phyloP scores from a whole-genome alignment of 2,797 vertebrate genomes.

The Aldrovandia affinis region DNA sequence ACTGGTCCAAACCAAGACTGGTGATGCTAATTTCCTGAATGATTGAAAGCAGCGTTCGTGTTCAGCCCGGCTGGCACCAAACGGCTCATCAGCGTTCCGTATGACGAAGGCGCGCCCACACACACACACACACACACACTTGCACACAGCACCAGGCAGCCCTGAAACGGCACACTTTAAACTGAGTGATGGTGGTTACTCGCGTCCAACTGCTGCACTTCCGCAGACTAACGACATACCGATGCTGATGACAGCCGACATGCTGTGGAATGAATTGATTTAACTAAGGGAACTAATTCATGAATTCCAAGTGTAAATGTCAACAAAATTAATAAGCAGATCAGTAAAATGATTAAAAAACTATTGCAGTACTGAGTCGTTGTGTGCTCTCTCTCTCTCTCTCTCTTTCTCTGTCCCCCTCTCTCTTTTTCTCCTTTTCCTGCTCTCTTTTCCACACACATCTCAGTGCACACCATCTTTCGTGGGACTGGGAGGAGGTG shows the following conservation, averaged over 20 bases:
- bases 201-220: slow-evolving; percentile 1
- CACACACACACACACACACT: neutral
- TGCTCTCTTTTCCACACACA: slow-evolving; percentile 1
- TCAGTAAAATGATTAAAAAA: neutral
- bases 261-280: neutral
- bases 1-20: slow-evolving; percentile 23
- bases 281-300: slow-evolving; percentile 26
- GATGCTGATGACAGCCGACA: slow-evolving; percentile 15
- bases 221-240: neutral
- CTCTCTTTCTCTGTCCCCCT: neutral
- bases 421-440: neutral
- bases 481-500: neutral
- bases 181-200: slow-evolving; percentile 11
- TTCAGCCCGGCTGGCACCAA: neutral
- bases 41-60: slow-evolving; percentile 7
- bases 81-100: neutral
- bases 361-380: neutral
- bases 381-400: neutral
- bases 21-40: slow-evolving; percentile 34
- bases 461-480: neutral
- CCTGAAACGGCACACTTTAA: neutral
- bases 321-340: neutral
- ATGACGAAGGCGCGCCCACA: neutral
- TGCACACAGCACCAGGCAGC: neutral
- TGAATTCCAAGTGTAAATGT: slow-evolving; percentile 14